Evolutionary conservation across 2,888 invertebrate species (phyloP), one percentile per base, ranked within the genome.

Genomic region (Rhaphigaster nebulosa): DNA sequence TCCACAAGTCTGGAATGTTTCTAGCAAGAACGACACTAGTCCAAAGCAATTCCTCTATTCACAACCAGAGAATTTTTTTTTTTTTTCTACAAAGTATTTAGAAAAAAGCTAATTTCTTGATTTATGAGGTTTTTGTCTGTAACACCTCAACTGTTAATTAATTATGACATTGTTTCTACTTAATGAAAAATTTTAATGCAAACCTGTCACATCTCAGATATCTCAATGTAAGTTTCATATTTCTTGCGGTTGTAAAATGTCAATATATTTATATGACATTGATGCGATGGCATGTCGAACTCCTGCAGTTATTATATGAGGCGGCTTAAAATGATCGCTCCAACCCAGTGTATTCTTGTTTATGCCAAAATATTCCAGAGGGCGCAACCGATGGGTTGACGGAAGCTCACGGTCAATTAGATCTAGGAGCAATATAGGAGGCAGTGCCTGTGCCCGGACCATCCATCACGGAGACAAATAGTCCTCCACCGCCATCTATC

Each of bases 381-480:
- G 65, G 29, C 6, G 34, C 34, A 20, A 26, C 13, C 34, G 84
- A 50, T 38, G 26, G 84, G 84, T 84, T 84, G 45, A 84, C 84
- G 45, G 84, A 45, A 84, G 45, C 45, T 50, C 84, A 84, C 84
- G 84, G 84, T 84, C 84, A 84, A 84, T 84, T 84, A 84, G 84
- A 84, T 84, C 84, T 84, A 50, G 45, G 45, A 50, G 84, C 13
- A 84, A 84, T 84, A 84, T 26, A 84, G 84, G 84, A 84, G 84
- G 45, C 84, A 84, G 45, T 45, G 41, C 38, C 84, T 84, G 45
- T 0, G 26, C 84, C 29, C 15, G n/a, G 45, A n/a, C 84, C 45
- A 84, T 84, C n/a, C 84, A 84, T 84, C 84, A 45, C 13, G 84
- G 84, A n/a, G 84, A 84, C 84, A 84, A 84, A 84, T 84, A 84